Conservation (phyloP, 2,797 vertebrate species). For the Hydrophis major region DNA sequence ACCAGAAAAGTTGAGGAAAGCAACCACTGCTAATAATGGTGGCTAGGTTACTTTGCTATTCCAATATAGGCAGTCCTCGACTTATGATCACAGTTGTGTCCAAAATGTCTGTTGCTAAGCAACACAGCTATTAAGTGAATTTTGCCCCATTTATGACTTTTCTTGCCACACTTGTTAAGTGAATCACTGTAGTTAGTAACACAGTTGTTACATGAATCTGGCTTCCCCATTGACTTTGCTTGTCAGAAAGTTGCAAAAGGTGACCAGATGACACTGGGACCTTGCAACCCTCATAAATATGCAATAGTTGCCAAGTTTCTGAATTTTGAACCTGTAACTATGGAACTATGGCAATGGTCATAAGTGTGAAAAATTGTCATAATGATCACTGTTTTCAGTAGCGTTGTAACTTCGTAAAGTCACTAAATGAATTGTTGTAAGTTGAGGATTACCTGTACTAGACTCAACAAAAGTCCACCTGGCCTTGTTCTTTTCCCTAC, state of each 20-base stretch:
- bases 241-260: background rate
- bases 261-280: background rate
- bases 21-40: background rate
- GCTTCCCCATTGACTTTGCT: background rate
- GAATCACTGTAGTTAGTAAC: background rate
- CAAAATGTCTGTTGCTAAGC: background rate
- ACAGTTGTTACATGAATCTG: background rate
- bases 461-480: background rate
- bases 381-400: background rate
- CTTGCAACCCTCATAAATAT: background rate
- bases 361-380: background rate
- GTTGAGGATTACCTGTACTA: background rate
- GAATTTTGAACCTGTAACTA: background rate
- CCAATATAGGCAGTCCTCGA: background rate
- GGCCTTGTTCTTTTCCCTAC: background rate
- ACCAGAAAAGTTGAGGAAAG: background rate
- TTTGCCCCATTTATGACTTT: background rate
- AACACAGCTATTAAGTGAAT: background rate
- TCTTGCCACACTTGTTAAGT: background rate
- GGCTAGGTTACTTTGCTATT: background rate
- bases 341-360: background rate
- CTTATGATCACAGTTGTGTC: background rate
- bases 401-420: background rate
- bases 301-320: background rate
- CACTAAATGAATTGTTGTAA: background rate